A percentile compares a stretch with the other conserved stretches of the same genome.
These are phyloP conservation scores for Caerostris extrusa DNA, from an alignment of 1,140 invertebrate species.

Conservation along the genomic window DNA sequence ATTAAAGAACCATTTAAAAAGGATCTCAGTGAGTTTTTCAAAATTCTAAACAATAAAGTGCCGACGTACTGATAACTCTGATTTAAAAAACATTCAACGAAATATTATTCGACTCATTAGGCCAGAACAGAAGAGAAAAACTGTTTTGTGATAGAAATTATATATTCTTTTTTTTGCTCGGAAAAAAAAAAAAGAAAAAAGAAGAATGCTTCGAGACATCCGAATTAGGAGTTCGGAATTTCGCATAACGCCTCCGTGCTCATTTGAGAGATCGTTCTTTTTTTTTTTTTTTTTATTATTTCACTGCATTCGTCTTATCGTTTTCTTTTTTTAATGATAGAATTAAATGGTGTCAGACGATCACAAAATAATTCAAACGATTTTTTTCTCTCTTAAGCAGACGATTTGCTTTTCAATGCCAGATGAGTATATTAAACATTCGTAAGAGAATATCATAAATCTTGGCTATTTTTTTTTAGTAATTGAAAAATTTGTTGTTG, in stretches of 20 bases:
- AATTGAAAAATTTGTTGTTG: too few relatives aligned
- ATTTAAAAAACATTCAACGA: not conserved
- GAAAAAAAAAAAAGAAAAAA: not conserved
- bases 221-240: conserved; percentile 24
- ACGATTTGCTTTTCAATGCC: not conserved
- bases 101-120: not conserved
- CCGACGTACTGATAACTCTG: not conserved
- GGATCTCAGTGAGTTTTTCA: not conserved
- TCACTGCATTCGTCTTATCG: not conserved
- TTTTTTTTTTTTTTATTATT: not conserved
- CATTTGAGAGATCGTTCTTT: not conserved
- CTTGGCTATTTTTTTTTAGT: too few relatives aligned
- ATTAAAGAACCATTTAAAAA: conserved; percentile 8
- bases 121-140: too few relatives aligned
- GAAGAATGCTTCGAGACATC: not conserved
- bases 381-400: not conserved
- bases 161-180: not conserved
- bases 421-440: not conserved
- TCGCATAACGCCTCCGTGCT: conserved; percentile 25
- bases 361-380: not conserved
- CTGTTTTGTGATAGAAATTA: too few relatives aligned
- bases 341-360: not conserved
- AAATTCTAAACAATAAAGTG: not conserved
- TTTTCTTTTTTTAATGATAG: not conserved
- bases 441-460: too few relatives aligned